These are phyloP conservation scores for Odontomachus brunneus DNA, from an alignment of 1,140 invertebrate species.

Conservation along the genomic window DNA sequence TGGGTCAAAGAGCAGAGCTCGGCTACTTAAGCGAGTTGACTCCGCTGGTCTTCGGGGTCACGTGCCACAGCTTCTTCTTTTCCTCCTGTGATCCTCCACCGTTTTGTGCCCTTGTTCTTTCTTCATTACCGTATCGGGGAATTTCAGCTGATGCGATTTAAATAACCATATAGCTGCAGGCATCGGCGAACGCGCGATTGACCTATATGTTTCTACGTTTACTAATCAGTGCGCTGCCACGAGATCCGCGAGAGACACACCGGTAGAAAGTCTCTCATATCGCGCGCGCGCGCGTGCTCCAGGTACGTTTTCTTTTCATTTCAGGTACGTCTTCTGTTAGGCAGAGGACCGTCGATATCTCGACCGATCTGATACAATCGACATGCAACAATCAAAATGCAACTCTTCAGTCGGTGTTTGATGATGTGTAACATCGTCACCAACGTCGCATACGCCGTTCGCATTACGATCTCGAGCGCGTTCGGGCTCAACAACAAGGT, in stretches of 20 bases:
- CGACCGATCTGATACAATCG: no score
- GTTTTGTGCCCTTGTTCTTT: constrained; percentile 58
- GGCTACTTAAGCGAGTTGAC: constrained; percentile 85
- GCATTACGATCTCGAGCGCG: constrained; percentile 1
- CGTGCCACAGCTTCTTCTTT: constrained; percentile 81
- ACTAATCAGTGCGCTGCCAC: background rate
- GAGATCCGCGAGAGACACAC: background rate
- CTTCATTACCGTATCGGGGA: constrained; percentile 20
- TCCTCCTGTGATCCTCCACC: constrained; percentile 66
- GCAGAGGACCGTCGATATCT: no score
- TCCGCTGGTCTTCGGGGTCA: constrained; percentile 82
- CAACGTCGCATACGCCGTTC: background rate
- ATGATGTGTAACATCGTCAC: no score
- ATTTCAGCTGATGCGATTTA: constrained; percentile 6
- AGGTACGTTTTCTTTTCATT: no score
- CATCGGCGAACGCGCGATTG: background rate
- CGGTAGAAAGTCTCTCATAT: no score
- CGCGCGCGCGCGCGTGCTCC: no score
- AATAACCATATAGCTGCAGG: background rate
- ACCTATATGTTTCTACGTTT: background rate
- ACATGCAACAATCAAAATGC: no score
- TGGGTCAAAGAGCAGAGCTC: constrained; percentile 84
- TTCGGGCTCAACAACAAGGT: background rate
- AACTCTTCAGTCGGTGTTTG: no score
- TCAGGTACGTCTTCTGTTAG: no score